Percentiles rank a stretch among this genome's conserved stretches.
phyloP scores from a whole-genome alignment of 1,140 invertebrate genomes.

The Cyclargus thomasi region DNA sequence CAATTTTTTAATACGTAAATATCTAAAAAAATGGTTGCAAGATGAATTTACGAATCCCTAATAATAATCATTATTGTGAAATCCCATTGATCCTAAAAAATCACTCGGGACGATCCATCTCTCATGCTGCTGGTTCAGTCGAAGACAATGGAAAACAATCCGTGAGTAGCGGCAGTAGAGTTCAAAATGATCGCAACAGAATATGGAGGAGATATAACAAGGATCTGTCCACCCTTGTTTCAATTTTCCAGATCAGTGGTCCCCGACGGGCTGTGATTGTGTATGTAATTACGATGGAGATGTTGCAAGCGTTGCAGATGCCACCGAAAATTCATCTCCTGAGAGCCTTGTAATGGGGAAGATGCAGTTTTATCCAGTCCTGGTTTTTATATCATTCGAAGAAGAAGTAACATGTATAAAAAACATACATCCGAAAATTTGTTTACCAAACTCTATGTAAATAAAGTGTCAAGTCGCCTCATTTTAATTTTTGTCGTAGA shows the following conservation, averaged over 20 bases:
- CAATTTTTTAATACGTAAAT: not conserved
- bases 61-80: constrained; percentile 48
- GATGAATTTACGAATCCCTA: constrained; percentile 33
- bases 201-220: constrained; percentile 14
- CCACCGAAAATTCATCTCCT: constrained; percentile 29
- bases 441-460: no score
- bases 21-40: not conserved
- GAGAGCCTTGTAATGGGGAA: no score
- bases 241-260: constrained; percentile 65
- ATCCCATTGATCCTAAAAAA: constrained; percentile 49
- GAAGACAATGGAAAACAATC: constrained; percentile 10
- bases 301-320: constrained; percentile 42
- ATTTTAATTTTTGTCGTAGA: no score
- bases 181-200: not conserved
- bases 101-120: constrained; percentile 40
- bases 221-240: constrained; percentile 49
- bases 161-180: not conserved
- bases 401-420: no score
- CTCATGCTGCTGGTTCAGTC: constrained; percentile 1
- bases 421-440: no score
- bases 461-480: no score
- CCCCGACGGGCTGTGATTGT: constrained; percentile 52
- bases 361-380: no score
- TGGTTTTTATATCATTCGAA: no score
- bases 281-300: constrained; percentile 22